Conservation (phyloP, 2,888 invertebrate genomes). For the Erebia aethiops region DNA sequence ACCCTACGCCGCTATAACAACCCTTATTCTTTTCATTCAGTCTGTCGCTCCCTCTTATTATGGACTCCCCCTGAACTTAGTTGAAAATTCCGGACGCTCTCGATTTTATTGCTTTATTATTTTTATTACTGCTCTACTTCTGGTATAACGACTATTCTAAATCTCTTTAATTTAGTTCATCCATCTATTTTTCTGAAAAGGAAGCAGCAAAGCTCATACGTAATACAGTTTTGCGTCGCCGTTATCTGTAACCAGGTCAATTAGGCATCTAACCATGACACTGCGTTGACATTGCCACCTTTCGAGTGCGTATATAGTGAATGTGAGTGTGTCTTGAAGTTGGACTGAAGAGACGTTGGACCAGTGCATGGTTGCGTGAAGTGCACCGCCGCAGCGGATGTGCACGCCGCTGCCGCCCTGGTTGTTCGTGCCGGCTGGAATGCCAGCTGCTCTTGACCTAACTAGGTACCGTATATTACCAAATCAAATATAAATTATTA, state of each 20-base stretch:
- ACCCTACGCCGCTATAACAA: slow-evolving; percentile 76
- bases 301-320: slow-evolving; percentile 60
- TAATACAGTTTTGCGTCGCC: slow-evolving; percentile 55
- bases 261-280: slow-evolving; percentile 70
- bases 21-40: slow-evolving; percentile 75
- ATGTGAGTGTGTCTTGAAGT: slow-evolving; percentile 57
- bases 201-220: background rate
- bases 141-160: slow-evolving; percentile 1
- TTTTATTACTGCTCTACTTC: slow-evolving; percentile 48
- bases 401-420: slow-evolving; percentile 76
- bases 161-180: background rate
- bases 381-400: slow-evolving; percentile 71
- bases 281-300: slow-evolving; percentile 68
- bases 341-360: slow-evolving; percentile 38
- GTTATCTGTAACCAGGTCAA: slow-evolving; percentile 70
- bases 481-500: no score
- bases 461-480: slow-evolving; percentile 62
- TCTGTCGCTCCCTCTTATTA: slow-evolving; percentile 80
- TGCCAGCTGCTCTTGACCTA: slow-evolving; percentile 82
- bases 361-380: slow-evolving; percentile 51
- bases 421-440: slow-evolving; percentile 78
- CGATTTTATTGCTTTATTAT: slow-evolving; percentile 70
- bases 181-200: background rate
- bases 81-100: slow-evolving; percentile 66
- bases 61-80: slow-evolving; percentile 80